Evolutionary conservation across 2,888 invertebrate species (phyloP), one percentile per base, ranked within the genome.

Genomic region (Choreutis nemorana): DNA sequence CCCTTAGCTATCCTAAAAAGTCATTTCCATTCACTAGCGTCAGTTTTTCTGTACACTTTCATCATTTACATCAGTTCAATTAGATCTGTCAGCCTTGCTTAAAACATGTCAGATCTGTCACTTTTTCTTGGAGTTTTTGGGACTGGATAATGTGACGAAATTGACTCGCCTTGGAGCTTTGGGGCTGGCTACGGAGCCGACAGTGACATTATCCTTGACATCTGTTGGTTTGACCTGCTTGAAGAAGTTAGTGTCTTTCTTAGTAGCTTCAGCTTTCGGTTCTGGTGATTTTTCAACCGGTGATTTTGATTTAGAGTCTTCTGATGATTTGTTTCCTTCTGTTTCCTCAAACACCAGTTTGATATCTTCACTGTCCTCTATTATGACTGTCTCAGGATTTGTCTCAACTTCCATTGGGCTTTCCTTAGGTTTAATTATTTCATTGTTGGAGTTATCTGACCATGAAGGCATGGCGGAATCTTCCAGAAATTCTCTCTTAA

Each of bases 131-230:
- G 80, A 80, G 35, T 83, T 84, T 58, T 89, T 90, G 25, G 91
- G 90, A 48, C 90, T 90, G 2, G 90, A 89, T 20, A 91, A 63
- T 1, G 91, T 91, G 13, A 89, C 89, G 31, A 91, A 82, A 37
- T 83, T 82, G 3, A 91, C 87, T 37, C 91, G 64, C 10, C 90
- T 59, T 0, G 87, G 87, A 0, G 83, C 83, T 56, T 83, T 87
- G 1, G 73, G 72, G 32, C 66, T 66, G 0, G 57, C 48, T 1
- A 48, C 51, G 0, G 59, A 36, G 22, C 50, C 44, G 0, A 45
- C 42, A 0, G 48, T 43, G 2, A 47, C 53, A 0, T 58, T 50
- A 20, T 61, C 51, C 25, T 57, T 59, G 0, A 61, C 48, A 27
- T 77, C 75, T 0, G 58, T 70, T 30, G 75, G 66, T 40, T 65